Evolutionary conservation across 2,797 vertebrate species (phyloP).

Genomic region (Zalophus californianus): DNA sequence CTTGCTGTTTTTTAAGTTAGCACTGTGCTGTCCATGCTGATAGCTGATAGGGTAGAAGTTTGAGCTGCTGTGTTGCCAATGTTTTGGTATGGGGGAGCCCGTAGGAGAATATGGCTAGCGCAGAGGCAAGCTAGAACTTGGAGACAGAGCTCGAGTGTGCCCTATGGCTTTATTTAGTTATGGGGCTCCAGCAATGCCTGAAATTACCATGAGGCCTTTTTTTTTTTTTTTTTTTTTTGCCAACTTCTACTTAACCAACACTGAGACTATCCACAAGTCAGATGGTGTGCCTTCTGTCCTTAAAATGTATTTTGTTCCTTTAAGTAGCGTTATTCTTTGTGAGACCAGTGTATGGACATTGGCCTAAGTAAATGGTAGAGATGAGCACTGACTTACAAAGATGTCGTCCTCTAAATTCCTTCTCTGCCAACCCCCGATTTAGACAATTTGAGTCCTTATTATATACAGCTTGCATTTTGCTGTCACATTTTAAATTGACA

Average conservation of each 20-base stretch:
- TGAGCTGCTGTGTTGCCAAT: background rate
- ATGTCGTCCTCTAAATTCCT: background rate
- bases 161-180: background rate
- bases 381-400: conserved; percentile 3
- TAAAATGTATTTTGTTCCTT: background rate
- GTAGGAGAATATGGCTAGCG: background rate
- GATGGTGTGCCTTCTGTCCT: background rate
- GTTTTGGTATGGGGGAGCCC: background rate
- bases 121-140: too few relatives aligned
- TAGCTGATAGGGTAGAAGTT: background rate
- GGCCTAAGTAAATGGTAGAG: background rate
- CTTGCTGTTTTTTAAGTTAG: background rate
- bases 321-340: background rate
- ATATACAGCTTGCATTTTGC: background rate
- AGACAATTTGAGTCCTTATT: background rate
- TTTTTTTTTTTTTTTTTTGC: background rate
- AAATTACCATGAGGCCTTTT: background rate
- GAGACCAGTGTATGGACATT: background rate
- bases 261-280: background rate
- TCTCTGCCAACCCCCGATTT: background rate
- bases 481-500: background rate
- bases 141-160: background rate
- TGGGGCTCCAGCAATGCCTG: background rate
- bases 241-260: background rate
- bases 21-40: background rate